Base-by-base conservation (phyloP, 64 coral and sea anemone genomes). In the Pocillopora damicornis region DNA sequence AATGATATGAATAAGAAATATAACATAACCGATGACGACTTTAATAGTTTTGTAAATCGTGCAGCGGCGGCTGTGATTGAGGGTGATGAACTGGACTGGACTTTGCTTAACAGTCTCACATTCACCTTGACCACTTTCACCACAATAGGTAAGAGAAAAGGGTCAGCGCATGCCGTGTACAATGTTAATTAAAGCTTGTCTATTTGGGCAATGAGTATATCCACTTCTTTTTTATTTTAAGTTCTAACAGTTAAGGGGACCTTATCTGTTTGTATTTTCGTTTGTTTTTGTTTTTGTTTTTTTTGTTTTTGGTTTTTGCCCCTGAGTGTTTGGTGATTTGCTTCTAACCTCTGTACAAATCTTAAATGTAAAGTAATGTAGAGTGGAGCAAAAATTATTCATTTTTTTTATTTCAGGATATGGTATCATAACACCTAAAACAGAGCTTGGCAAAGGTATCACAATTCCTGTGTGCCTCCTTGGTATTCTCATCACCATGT, bases 351-450 rank as follows among this genome's bases (percentile, higher is more conserved):
- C 69, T 4, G 69, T 7, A 51, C 0, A 51, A 51, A 4, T 67
- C 42, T 8, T 37, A 37, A 76, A 76, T 76, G 5, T 76, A 9
- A 17, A 17, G 15, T 37, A 7, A 42, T 76, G 1, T 38, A 13
- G 5, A 67, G 22, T 71, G 67, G 9, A 11, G n/a, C 10, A 20
- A 71, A 11, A 10, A 71, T 9, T n/a, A 51, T 51, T 7, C 42
- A 2, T 73, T 73, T 1, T 73, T 17, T 9, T 57, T 77, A 56
- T 36, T 77, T 57, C 15, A 77, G 75, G 75, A 77, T 71, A 23
- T 72, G 89, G 89, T 56, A 76, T 86, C 65, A 77, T 91, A 25
- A 77, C 89, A 86, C 89, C 81, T 4, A 76, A 42, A 42, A 86
- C 77, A 37, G 14, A 23, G 18, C 73, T 79, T 63, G 82, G 81